Percentiles rank a stretch among this genome's conserved stretches.
These are phyloP conservation scores for Larimichthys polyactis DNA, from an alignment of 2,113 vertebrate genomes.

Conservation along the genomic window DNA sequence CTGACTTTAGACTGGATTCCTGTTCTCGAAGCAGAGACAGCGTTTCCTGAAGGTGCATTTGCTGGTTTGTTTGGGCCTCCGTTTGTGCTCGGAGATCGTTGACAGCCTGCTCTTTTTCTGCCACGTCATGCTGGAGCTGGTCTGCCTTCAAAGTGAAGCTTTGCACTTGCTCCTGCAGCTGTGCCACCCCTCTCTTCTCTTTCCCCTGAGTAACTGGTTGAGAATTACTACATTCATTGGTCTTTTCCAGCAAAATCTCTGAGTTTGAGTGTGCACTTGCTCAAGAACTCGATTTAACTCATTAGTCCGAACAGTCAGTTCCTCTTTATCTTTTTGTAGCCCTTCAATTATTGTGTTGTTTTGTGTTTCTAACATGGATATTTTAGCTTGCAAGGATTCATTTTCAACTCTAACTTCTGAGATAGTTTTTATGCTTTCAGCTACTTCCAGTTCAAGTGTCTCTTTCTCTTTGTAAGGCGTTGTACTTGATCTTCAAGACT, in stretches of 20 bases:
- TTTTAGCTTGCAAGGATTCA: constrained; percentile 74
- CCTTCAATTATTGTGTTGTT: constrained; percentile 68
- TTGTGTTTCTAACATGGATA: constrained; percentile 75
- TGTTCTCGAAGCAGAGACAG: constrained; percentile 81
- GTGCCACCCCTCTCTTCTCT: constrained; percentile 71
- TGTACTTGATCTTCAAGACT: constrained; percentile 77
- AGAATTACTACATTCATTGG: constrained; percentile 82
- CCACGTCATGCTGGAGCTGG: constrained; percentile 58
- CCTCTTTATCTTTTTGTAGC: constrained; percentile 82
- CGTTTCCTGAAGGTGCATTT: constrained; percentile 77
- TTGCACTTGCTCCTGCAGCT: constrained; percentile 77
- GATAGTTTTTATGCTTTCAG: constrained; percentile 64
- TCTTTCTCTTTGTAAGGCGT: constrained; percentile 78
- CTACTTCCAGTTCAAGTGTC: constrained; percentile 76
- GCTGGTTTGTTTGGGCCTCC: constrained; percentile 69
- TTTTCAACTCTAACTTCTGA: constrained; percentile 69
- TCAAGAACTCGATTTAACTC: constrained; percentile 78
- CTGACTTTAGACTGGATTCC: constrained; percentile 72
- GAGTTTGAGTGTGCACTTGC: constrained; percentile 81
- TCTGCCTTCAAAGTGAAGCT: constrained; percentile 76
- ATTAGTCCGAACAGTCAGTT: constrained; percentile 70
- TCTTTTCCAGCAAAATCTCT: constrained; percentile 83
- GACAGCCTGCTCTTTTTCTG: constrained; percentile 74
- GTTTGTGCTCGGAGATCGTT: constrained; percentile 67
- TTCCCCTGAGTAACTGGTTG: constrained; percentile 75